Conservation (phyloP, 2,888 invertebrate species). For the Cistogaster globosa region DNA sequence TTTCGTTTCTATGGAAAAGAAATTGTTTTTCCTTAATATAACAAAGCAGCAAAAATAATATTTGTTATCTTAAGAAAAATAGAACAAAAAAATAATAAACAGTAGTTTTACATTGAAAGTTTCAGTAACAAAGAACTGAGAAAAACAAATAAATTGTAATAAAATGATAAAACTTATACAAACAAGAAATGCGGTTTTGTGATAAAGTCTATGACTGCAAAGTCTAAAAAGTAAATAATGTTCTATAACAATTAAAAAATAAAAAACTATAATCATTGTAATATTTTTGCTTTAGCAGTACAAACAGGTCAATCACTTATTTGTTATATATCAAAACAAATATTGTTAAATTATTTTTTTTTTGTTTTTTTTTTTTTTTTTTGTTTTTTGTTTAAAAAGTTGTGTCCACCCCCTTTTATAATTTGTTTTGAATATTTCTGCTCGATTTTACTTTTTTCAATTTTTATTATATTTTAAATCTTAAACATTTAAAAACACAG, state of each 20-base stretch:
- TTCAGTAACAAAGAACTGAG: conserved; percentile 5
- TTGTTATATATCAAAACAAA: no score
- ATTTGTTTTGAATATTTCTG: neutral
- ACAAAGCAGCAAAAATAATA: conserved; percentile 19
- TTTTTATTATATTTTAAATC: neutral
- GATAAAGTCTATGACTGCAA: neutral
- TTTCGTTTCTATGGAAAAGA: conserved; percentile 10
- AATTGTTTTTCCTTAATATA: conserved; percentile 13
- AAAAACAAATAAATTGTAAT: neutral
- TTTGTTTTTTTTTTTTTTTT: neutral
- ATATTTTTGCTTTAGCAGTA: no score
- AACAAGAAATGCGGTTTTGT: neutral
- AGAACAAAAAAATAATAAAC: neutral
- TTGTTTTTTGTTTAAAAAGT: no score
- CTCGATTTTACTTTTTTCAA: neutral
- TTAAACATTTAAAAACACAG: no score
- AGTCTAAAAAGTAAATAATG: neutral
- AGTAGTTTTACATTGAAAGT: neutral
- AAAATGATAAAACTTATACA: neutral
- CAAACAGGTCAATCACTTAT: no score
- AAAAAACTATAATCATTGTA: no score
- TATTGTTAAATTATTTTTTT: neutral
- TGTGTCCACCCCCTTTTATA: neutral
- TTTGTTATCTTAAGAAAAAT: neutral
- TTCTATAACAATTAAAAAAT: no score